Base-by-base conservation (phyloP, 2,113 vertebrate species). In the Tragelaphus buxtoni region DNA sequence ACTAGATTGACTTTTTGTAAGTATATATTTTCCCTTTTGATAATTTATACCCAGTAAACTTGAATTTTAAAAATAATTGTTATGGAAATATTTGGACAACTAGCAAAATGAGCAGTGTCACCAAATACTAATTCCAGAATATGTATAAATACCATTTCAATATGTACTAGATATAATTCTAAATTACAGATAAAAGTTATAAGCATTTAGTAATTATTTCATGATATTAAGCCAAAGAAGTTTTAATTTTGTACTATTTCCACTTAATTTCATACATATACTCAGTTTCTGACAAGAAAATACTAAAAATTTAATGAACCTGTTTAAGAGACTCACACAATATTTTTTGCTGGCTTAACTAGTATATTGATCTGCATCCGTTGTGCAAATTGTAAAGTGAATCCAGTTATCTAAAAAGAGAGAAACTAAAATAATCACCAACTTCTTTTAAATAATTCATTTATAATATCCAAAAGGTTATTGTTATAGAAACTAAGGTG, bases 371-470 rank as follows among this genome's bases (percentile, higher is more conserved):
- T 91, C 98, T 99, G 99, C 26, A 99, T 97, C 45, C 99, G 99
- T 98, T 99, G 99, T 20, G 99, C 99, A 98, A 99, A 99, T 20
- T 93, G 99, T 96, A 99, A 97, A 22, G 99, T 99, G 91, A 99
- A 99, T 49, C 99, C 99, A 22, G 99, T 99, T 72, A 96, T 98
- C 99, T 99, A 97, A 97, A 98, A 92, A 69, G 11, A 3, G 45
- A 96, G 16, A 65, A 61, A 95, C 42, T 92, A 55, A 96, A 96
- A 91, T 24, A 92, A 88, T 69, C 58, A 90, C 32, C 18, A 74
- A 42, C 1, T 69, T 93, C 6, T 56, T 83, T 83, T 8, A 92
- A 91, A 79, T 74, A 3, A 39, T 51, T 69, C 0, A 39, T 63
- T 91, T 88, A 30, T 39, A 86, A 93, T 87, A 86, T 45, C 1